Evolutionary conservation across 2,113 vertebrate species (phyloP).

Genomic region (Puma concolor): DNA sequence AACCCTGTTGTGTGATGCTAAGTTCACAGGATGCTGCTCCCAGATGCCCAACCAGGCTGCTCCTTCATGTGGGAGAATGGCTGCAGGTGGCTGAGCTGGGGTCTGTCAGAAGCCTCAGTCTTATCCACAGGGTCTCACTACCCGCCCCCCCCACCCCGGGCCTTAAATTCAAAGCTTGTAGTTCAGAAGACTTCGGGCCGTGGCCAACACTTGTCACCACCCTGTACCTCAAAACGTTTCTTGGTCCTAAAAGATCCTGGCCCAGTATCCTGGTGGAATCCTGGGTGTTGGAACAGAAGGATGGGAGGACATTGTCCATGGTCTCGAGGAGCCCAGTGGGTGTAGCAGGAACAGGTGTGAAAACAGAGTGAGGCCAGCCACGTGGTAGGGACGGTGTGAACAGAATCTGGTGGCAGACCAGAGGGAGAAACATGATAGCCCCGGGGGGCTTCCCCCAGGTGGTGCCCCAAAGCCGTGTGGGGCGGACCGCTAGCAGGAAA

Average conservation of each 20-base stretch:
- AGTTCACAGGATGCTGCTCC: neutral
- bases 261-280: neutral
- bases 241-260: neutral
- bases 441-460: fast-evolving
- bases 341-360: neutral
- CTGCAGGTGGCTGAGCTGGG: neutral
- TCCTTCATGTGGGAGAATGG: neutral
- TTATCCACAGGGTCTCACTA: neutral
- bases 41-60: neutral
- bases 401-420: neutral
- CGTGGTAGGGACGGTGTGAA: neutral
- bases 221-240: neutral
- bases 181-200: neutral
- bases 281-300: neutral
- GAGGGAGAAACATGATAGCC: neutral
- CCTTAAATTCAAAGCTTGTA: neutral
- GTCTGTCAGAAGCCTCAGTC: neutral
- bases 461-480: neutral
- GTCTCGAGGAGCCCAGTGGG: neutral
- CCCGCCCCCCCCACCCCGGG: neutral
- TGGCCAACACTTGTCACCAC: neutral
- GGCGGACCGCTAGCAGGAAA: neutral
- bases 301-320: neutral
- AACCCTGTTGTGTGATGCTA: neutral
- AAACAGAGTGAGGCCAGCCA: neutral